These are phyloP conservation scores for Xyrichtys novacula DNA, from an alignment of 2,797 vertebrate genomes.

Conservation along the genomic window DNA sequence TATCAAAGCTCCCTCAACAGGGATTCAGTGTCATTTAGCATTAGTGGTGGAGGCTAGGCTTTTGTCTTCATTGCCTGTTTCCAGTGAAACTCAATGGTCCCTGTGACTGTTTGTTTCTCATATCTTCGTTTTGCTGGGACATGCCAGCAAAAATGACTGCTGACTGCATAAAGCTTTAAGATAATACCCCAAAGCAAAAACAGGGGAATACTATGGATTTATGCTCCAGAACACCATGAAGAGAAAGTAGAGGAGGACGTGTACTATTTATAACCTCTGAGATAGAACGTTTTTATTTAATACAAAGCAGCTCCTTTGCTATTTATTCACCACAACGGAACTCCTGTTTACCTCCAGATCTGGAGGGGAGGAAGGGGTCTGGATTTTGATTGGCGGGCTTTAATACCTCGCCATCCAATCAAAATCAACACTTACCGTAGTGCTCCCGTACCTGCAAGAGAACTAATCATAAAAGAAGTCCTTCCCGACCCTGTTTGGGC, in stretches of 20 bases:
- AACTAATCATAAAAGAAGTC: slow-evolving; percentile 63
- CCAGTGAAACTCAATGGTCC: slow-evolving; percentile 61
- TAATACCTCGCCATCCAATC: slow-evolving; percentile 77
- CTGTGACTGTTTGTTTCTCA: slow-evolving; percentile 68
- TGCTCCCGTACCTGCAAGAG: slow-evolving; percentile 79
- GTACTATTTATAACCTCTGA: slow-evolving; percentile 59
- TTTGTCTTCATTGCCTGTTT: slow-evolving; percentile 74
- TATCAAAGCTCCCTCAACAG: slow-evolving; percentile 79
- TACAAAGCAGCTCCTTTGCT: slow-evolving; percentile 43
- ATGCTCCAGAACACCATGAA: slow-evolving; percentile 64
- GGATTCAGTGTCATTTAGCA: slow-evolving; percentile 78
- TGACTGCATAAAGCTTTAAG: slow-evolving; percentile 66
- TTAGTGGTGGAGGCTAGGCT: slow-evolving; percentile 65
- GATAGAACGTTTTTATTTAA: slow-evolving; percentile 31
- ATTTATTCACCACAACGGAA: slow-evolving; percentile 54
- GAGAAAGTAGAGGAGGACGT: slow-evolving; percentile 49
- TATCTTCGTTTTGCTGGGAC: slow-evolving; percentile 72
- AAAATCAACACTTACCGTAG: slow-evolving; percentile 87
- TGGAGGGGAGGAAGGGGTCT: slow-evolving; percentile 44
- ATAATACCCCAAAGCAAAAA: slow-evolving; percentile 68
- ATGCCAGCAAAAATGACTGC: slow-evolving; percentile 63
- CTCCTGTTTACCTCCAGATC: slow-evolving; percentile 38
- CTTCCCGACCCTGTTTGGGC: slow-evolving; percentile 55
- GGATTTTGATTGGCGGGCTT: slow-evolving; percentile 81
- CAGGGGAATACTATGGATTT: slow-evolving; percentile 67